Evolutionary conservation across 2,797 vertebrate species (phyloP).

Genomic region (Rhinogobio ventralis): DNA sequence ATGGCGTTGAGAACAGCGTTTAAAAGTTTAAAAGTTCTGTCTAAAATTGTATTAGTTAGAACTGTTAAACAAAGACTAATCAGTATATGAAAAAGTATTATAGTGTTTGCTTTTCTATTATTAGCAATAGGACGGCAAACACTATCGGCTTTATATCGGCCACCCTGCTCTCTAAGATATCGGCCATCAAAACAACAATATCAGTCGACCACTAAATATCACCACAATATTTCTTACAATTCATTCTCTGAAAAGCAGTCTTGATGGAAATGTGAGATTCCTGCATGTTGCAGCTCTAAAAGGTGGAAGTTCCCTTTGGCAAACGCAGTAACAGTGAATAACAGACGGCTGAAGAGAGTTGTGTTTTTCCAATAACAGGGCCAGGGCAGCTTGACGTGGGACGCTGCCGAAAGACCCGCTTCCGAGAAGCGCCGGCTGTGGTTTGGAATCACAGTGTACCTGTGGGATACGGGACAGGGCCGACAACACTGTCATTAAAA

Average conservation of each 20-base stretch:
- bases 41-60: no score
- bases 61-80: no score
- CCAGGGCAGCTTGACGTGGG: slow-evolving; percentile 20
- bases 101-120: neutral
- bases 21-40: no score
- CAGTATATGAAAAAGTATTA: neutral
- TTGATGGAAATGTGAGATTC: neutral
- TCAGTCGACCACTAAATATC: neutral
- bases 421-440: slow-evolving; percentile 40
- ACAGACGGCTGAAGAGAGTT: slow-evolving; percentile 1
- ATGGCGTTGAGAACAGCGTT: neutral
- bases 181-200: neutral
- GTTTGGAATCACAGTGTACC: neutral
- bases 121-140: neutral
- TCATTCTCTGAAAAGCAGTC: neutral
- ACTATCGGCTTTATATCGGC: neutral
- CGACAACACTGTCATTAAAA: slow-evolving; percentile 6
- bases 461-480: neutral
- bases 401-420: slow-evolving; percentile 16
- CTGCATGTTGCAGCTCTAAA: neutral
- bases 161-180: neutral
- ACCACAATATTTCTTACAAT: neutral
- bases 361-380: slow-evolving; percentile 22
- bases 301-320: slow-evolving; percentile 27
- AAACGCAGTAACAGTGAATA: slow-evolving; percentile 2